These are phyloP conservation scores for Rhynchopsitta pachyrhyncha DNA, from an alignment of 2,113 vertebrate genomes.

Conservation along the genomic window DNA sequence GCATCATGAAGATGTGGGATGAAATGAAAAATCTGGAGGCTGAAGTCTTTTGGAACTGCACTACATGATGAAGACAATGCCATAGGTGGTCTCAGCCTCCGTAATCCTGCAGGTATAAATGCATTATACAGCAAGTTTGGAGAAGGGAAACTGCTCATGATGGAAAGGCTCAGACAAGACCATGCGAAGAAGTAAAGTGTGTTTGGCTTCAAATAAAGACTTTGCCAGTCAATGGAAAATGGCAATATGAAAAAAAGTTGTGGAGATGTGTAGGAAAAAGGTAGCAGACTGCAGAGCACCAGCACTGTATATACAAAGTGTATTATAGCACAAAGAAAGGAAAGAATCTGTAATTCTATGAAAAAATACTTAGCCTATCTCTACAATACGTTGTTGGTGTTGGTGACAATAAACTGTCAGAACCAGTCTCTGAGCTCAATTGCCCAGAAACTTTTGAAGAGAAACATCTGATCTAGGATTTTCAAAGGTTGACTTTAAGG, in stretches of 20 bases:
- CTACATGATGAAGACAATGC: not conserved
- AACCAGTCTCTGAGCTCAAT: not conserved
- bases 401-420: not conserved
- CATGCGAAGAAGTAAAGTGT: not conserved
- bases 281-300: not conserved
- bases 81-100: not conserved
- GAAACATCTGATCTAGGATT: not conserved
- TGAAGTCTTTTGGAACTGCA: not conserved
- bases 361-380: not conserved
- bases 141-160: not conserved
- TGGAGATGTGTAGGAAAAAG: not conserved
- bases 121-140: not conserved
- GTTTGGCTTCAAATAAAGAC: not conserved
- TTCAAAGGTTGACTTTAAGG: not conserved
- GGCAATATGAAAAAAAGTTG: not conserved
- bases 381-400: not conserved
- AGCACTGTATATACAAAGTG: fast-evolving
- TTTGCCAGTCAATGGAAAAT: not conserved
- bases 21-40: not conserved
- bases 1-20: not conserved
- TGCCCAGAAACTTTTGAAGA: not conserved
- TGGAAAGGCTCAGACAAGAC: not conserved
- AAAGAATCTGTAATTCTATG: not conserved
- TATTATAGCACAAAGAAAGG: not conserved
- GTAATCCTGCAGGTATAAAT: not conserved